phyloP scores from a whole-genome alignment of 2,113 vertebrate genomes.

The Gambusia affinis region DNA sequence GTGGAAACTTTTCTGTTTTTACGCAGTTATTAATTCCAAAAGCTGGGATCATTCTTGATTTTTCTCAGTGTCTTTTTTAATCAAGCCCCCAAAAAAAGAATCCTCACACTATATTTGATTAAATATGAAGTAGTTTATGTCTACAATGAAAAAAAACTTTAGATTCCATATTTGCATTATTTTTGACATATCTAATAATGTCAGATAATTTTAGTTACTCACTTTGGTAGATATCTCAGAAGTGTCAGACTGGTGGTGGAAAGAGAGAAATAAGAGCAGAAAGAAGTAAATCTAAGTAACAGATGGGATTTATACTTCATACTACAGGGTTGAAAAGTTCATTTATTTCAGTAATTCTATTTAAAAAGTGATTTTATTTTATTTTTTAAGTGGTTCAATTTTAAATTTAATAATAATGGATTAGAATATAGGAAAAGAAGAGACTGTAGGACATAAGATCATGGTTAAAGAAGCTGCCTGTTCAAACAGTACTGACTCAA shows the following conservation, averaged over 20 bases:
- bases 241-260: conserved; percentile 5
- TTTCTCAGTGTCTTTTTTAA: not conserved
- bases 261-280: not conserved
- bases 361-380: no score
- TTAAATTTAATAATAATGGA: not conserved
- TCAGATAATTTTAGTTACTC: not conserved
- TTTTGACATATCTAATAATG: not conserved
- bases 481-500: not conserved
- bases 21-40: conserved; percentile 6
- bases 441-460: not conserved
- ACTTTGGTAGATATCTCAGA: conserved; percentile 1
- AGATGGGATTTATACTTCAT: not conserved
- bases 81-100: not conserved
- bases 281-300: not conserved
- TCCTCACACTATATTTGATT: not conserved
- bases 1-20: not conserved
- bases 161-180: conserved; percentile 3
- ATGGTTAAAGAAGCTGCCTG: not conserved
- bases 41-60: not conserved
- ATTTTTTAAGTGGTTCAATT: not conserved
- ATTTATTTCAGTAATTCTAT: no score
- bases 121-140: not conserved
- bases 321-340: not conserved
- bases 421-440: not conserved
- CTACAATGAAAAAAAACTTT: not conserved